These are phyloP conservation scores for Neelides sp. DNA, from an alignment of 1,140 invertebrate genomes.

Conservation along the genomic window DNA sequence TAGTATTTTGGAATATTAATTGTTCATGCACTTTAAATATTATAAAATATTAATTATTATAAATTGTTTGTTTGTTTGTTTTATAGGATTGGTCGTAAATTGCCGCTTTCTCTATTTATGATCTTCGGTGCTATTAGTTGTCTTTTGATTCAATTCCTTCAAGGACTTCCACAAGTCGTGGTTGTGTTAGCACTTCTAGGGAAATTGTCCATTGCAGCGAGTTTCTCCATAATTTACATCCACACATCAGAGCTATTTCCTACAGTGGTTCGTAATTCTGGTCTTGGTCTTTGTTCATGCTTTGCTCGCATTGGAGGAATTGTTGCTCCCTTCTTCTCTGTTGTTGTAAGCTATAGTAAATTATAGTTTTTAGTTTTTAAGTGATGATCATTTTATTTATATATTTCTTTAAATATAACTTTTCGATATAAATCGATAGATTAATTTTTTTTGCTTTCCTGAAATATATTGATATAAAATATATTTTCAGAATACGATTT, in stretches of 20 bases:
- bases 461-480: not conserved
- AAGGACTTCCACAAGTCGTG: not conserved
- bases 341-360: conserved; percentile 17
- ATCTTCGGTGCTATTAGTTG: conserved; percentile 24
- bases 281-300: conserved; percentile 37
- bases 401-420: too few species aligned
- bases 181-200: conserved; percentile 35
- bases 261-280: conserved; percentile 38
- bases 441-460: not conserved
- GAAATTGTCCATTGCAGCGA: conserved; percentile 37
- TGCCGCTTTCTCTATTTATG: conserved; percentile 23
- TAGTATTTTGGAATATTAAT: not conserved
- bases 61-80: not conserved
- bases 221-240: conserved; percentile 36
- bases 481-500: conserved; percentile 9
- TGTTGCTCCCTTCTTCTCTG: conserved; percentile 35
- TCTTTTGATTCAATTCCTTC: conserved; percentile 14
- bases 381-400: not conserved
- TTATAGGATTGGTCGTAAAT: conserved; percentile 20
- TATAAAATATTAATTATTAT: too few species aligned
- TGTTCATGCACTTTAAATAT: too few species aligned
- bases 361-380: not conserved
- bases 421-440: too few species aligned
- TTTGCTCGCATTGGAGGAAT: conserved; percentile 39
- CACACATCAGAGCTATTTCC: conserved; percentile 41